These are phyloP conservation scores for Moxostoma hubbsi DNA, from an alignment of 2,797 vertebrate genomes.

Conservation along the genomic window DNA sequence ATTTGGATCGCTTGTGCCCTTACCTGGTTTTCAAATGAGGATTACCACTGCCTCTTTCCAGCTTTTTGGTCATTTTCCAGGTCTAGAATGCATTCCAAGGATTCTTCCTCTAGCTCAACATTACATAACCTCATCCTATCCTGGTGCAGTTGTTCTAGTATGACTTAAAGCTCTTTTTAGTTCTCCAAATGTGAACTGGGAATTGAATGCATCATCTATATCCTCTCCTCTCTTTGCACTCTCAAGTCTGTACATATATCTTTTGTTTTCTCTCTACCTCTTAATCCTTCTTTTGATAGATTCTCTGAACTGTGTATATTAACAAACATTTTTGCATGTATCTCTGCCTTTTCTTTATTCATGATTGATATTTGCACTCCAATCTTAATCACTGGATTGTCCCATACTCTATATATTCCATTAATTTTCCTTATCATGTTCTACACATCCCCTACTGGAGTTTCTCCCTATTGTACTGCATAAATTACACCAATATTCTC, in stretches of 20 bases:
- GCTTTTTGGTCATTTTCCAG: background rate
- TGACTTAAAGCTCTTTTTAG: background rate
- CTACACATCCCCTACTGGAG: background rate
- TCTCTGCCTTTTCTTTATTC: background rate
- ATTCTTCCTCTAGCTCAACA: background rate
- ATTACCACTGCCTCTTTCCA: constrained; percentile 19
- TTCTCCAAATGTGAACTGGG: constrained; percentile 12
- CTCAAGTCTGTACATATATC: background rate
- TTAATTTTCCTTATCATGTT: background rate
- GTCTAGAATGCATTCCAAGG: background rate
- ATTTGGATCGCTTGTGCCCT: background rate
- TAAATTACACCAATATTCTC: background rate
- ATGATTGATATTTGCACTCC: background rate
- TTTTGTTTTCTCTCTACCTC: background rate
- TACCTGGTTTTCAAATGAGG: constrained; percentile 2
- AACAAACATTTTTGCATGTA: background rate
- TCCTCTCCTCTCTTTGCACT: background rate
- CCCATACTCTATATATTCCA: background rate
- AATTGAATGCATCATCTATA: background rate
- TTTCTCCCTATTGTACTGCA: background rate
- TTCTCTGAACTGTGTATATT: background rate
- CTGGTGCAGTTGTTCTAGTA: background rate
- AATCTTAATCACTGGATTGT: background rate
- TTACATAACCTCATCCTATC: too few relatives aligned
- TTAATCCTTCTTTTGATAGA: too few relatives aligned